Base-by-base conservation (phyloP, 2,797 vertebrate genomes). In the Gymnocypris eckloni region DNA sequence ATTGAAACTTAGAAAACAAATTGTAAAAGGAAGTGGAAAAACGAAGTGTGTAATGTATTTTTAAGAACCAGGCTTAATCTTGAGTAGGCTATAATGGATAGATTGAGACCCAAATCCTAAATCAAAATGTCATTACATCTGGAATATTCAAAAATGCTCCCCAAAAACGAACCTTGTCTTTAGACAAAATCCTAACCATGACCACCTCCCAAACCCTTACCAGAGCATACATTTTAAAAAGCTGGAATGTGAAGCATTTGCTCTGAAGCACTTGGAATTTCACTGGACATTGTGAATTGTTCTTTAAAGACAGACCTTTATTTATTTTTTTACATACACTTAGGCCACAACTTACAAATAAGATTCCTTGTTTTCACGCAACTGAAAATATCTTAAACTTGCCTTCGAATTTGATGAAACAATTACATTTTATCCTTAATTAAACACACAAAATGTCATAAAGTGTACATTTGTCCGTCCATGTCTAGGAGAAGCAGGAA, bases 401-500 rank as follows among this genome's bases (percentile, higher is more conserved):
- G 10, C 76, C 4, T 59, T 59, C 4, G 37, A 78, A 78, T 25
- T 78, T 59, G 52, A 41, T 6, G 1, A 37, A 59, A 43, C 39
- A 45, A 41, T 41, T 59, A 2, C 9, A 78, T 20, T 20, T 22
- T 13, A 13, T 12, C 3, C 37, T 59, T 5, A 41, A 61, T 25
- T 39, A 56, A 77, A 77, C 33, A 3, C n/a, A 28, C 15, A 25
- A 25, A 59, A 61, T 66, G n/a, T 48, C 16, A 56, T 48, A 59
- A 56, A 81, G 22, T 59, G 25, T 66, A 78, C 39, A 41, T 45
- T 64, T 56, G 66, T 79, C 16, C 76, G 67, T 88, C 73, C 80
- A 59, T 56, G 80, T 76, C 72, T 88, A 82, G 82, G 61, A 67
- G 80, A 86, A 82, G 82, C 93, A 95, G 95, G 94, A 95, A 95